phyloP scores from a whole-genome alignment of 1,140 invertebrate genomes.

The Lasaia peninsularis region DNA sequence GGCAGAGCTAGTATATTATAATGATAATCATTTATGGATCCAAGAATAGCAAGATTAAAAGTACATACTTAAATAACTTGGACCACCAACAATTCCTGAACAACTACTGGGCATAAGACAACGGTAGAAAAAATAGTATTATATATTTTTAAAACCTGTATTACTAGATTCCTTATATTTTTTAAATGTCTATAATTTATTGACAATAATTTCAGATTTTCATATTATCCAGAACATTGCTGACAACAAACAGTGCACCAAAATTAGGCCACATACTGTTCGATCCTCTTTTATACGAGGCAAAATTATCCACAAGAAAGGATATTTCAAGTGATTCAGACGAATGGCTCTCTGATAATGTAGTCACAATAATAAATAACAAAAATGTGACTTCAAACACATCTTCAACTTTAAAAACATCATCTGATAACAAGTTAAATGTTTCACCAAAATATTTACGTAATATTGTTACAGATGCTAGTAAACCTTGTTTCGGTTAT shows the following conservation, averaged over 20 bases:
- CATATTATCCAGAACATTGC: neutral
- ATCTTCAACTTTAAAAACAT: neutral
- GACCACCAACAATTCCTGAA: too few relatives aligned
- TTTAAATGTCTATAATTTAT: neutral
- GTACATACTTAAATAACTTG: too few relatives aligned
- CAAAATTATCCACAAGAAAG: conserved; percentile 16
- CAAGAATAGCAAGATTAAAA: too few relatives aligned
- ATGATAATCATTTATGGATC: too few relatives aligned
- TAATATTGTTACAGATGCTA: neutral
- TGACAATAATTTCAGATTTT: neutral
- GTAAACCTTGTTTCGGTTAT: conserved; percentile 34
- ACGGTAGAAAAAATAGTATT: too few relatives aligned
- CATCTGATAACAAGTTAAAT: neutral
- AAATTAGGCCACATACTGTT: conserved; percentile 30
- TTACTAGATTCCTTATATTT: too few relatives aligned
- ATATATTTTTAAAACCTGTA: too few relatives aligned
- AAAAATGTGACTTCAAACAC: neutral
- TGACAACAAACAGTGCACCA: conserved; percentile 14
- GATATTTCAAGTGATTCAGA: neutral
- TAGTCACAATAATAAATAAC: neutral
- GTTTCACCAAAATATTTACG: neutral
- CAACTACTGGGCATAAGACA: too few relatives aligned
- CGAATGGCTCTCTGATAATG: conserved; percentile 8
- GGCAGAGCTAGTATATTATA: too few relatives aligned
- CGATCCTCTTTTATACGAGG: conserved; percentile 30